Evolutionary conservation across 2,888 invertebrate species (phyloP).

Genomic region (Rhagonycha fulva): DNA sequence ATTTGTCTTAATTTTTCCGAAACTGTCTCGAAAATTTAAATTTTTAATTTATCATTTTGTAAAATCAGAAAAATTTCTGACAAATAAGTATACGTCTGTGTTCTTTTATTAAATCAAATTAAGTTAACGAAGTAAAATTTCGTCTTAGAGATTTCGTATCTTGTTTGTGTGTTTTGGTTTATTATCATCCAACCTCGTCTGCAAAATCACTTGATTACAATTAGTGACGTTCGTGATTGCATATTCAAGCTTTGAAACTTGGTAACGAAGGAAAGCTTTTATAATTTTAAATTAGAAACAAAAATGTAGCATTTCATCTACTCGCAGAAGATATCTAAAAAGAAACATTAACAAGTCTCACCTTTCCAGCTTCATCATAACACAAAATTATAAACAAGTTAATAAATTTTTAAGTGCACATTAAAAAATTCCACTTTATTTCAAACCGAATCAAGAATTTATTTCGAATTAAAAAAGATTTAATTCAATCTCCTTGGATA

Average conservation of each 20-base stretch:
- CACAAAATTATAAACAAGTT: neutral
- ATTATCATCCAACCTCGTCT: conserved; percentile 17
- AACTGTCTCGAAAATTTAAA: neutral
- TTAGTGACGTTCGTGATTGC: conserved; percentile 43
- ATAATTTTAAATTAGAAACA: conserved; percentile 3
- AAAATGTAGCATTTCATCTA: conserved; percentile 7
- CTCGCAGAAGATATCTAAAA: neutral
- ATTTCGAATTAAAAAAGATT: neutral
- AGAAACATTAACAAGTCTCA: neutral
- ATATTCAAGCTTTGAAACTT: conserved; percentile 35
- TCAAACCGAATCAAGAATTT: neutral
- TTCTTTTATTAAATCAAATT: conserved; percentile 27
- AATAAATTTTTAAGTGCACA: neutral
- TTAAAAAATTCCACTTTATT: neutral
- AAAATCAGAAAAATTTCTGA: neutral
- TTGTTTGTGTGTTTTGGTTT: conserved; percentile 37
- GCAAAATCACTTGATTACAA: conserved; percentile 44
- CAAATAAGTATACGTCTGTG: neutral
- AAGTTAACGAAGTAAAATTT: conserved; percentile 35
- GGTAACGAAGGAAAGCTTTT: conserved; percentile 18
- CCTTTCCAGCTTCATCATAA: neutral
- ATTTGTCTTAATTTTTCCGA: neutral
- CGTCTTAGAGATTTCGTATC: conserved; percentile 31
- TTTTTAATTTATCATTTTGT: neutral
- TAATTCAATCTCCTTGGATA: neutral